These are phyloP conservation scores for Oncorhynchus clarkii DNA, from an alignment of 2,113 vertebrate species.

Conservation along the genomic window DNA sequence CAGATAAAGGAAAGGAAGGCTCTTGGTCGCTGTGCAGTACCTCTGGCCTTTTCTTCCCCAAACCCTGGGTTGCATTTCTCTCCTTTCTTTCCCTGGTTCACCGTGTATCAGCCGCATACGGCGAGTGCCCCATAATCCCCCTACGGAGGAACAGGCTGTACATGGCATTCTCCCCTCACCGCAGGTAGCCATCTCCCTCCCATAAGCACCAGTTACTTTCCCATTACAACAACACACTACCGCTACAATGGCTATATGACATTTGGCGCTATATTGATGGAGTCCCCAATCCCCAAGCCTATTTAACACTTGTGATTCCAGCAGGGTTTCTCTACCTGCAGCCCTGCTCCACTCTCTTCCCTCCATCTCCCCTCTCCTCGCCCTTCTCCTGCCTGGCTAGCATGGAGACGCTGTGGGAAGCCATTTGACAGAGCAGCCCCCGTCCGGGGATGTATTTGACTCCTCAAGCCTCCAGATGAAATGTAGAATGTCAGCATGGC, in stretches of 20 bases:
- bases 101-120: constrained; percentile 14
- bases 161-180: constrained; percentile 46
- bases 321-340: constrained; percentile 29
- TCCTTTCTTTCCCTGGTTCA: constrained; percentile 61
- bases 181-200: constrained; percentile 57
- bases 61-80: constrained; percentile 74
- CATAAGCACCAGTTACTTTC: constrained; percentile 31
- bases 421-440: constrained; percentile 68
- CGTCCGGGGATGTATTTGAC: constrained; percentile 80
- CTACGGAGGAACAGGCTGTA: constrained; percentile 29
- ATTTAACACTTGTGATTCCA: constrained; percentile 21
- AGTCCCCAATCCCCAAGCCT: constrained; percentile 17
- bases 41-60: constrained; percentile 78
- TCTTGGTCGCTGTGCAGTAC: constrained; percentile 68
- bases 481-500: constrained; percentile 78
- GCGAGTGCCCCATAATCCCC: constrained; percentile 21
- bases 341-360: constrained; percentile 29
- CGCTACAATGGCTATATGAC: constrained; percentile 26
- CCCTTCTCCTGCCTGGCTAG: constrained; percentile 48
- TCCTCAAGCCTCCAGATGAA: constrained; percentile 82
- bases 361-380: constrained; percentile 31
- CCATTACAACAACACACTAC: constrained; percentile 26
- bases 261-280: constrained; percentile 43
- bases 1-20: constrained; percentile 73
- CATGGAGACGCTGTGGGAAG: constrained; percentile 64